phyloP scores from a whole-genome alignment of 2,888 invertebrate genomes.

The Dascillus cervinus region DNA sequence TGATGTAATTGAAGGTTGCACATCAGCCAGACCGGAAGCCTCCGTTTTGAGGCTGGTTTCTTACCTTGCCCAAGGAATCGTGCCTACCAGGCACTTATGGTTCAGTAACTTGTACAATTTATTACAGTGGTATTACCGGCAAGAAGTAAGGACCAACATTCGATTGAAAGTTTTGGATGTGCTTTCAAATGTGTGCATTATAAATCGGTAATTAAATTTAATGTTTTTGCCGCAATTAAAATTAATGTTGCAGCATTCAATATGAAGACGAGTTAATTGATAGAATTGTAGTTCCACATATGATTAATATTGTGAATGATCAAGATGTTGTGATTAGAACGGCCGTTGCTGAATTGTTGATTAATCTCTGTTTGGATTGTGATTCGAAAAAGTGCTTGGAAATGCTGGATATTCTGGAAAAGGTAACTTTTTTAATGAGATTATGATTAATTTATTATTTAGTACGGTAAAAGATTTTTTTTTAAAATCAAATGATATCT shows the following conservation, averaged over 20 bases:
- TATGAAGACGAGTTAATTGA: conserved; percentile 83
- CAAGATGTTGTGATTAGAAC: conserved; percentile 59
- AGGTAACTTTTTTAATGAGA: no score
- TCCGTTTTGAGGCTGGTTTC: conserved; percentile 70
- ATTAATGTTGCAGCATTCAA: conserved; percentile 37
- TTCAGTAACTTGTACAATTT: conserved; percentile 61
- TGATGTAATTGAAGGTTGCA: conserved; percentile 73
- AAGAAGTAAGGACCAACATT: conserved; percentile 62
- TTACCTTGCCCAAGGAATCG: conserved; percentile 59
- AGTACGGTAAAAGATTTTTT: no score
- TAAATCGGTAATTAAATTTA: conserved; percentile 49
- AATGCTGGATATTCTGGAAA: conserved; percentile 67
- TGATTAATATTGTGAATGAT: conserved; percentile 63
- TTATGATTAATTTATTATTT: no score
- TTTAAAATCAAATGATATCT: no score
- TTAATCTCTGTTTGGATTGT: conserved; percentile 62
- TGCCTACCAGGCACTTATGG: conserved; percentile 63
- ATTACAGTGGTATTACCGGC: conserved; percentile 68
- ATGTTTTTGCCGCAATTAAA: background rate
- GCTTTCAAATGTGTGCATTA: conserved; percentile 60
- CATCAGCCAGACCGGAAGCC: conserved; percentile 65
- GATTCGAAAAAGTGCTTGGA: conserved; percentile 63
- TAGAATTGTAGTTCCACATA: conserved; percentile 68
- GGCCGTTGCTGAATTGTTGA: conserved; percentile 54
- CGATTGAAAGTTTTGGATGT: conserved; percentile 68